These are phyloP conservation scores for Drosophila tanythrix DNA, from an alignment of 2,888 invertebrate species.

Conservation along the genomic window DNA sequence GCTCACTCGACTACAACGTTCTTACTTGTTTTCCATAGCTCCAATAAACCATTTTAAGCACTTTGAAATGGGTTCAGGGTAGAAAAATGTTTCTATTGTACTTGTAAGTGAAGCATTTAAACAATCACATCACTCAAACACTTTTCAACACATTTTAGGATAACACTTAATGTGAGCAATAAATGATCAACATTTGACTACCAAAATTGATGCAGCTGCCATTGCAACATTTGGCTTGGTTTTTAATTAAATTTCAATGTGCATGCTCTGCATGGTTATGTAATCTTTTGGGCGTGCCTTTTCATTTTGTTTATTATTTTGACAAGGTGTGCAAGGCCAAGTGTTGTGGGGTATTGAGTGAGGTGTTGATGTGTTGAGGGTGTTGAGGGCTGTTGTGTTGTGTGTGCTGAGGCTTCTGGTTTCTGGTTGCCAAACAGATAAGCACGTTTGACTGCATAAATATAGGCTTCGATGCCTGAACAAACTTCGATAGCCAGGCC, in stretches of 20 bases:
- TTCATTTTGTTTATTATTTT: conserved; percentile 1
- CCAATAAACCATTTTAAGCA: not conserved
- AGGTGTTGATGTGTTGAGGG: not conserved
- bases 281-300: not conserved
- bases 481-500: conserved; percentile 58
- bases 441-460: conserved; percentile 73
- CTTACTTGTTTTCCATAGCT: not conserved
- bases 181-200: not conserved
- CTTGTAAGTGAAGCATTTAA: not conserved
- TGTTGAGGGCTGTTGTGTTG: not conserved
- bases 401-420: conserved; percentile 4
- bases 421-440: conserved; percentile 45
- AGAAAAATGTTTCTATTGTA: not conserved
- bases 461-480: conserved; percentile 63
- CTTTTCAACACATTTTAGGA: not conserved
- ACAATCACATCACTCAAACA: not conserved
- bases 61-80: not conserved
- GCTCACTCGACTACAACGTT: no score
- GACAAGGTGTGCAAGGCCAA: not conserved
- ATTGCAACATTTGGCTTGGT: not conserved
- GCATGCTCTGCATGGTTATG: not conserved
- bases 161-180: not conserved
- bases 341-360: not conserved
- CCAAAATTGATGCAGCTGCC: not conserved
- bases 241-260: not conserved